These are phyloP conservation scores for Limnodromus scolopaceus DNA, from an alignment of 2,797 vertebrate genomes.

Conservation along the genomic window DNA sequence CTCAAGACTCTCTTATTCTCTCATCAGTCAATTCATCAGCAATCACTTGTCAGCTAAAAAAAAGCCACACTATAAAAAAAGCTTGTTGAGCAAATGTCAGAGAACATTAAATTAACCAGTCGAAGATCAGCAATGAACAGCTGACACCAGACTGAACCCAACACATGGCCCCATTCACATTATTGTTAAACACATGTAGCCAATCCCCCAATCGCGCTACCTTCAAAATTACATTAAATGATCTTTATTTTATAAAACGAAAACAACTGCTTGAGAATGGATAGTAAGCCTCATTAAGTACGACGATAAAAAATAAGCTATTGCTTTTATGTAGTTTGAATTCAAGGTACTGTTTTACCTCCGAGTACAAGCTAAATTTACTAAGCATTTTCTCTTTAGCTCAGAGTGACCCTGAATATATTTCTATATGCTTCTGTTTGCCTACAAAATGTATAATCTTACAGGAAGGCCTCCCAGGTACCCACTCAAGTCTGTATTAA, in stretches of 20 bases:
- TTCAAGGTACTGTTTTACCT: neutral
- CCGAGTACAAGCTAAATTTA: neutral
- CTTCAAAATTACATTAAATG: conserved; percentile 43
- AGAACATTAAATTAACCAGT: conserved; percentile 55
- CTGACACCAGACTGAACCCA: conserved; percentile 59
- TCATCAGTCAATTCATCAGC: conserved; percentile 40
- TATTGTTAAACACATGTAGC: conserved; percentile 27
- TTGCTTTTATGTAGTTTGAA: neutral
- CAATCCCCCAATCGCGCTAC: neutral
- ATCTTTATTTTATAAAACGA: conserved; percentile 1
- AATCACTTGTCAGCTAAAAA: neutral
- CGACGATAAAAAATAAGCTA: neutral
- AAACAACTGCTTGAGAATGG: neutral
- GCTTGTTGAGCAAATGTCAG: conserved; percentile 15
- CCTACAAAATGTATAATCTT: neutral
- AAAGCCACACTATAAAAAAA: neutral
- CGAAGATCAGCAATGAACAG: conserved; percentile 53
- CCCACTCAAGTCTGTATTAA: neutral
- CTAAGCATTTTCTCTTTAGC: neutral
- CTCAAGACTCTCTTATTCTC: conserved; percentile 6
- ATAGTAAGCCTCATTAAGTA: neutral
- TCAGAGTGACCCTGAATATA: neutral
- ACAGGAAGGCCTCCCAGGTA: neutral
- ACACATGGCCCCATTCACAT: conserved; percentile 35
- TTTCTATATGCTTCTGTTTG: neutral